Base-by-base conservation (phyloP, 2,797 vertebrate genomes). In the Fistularia commersonii region DNA sequence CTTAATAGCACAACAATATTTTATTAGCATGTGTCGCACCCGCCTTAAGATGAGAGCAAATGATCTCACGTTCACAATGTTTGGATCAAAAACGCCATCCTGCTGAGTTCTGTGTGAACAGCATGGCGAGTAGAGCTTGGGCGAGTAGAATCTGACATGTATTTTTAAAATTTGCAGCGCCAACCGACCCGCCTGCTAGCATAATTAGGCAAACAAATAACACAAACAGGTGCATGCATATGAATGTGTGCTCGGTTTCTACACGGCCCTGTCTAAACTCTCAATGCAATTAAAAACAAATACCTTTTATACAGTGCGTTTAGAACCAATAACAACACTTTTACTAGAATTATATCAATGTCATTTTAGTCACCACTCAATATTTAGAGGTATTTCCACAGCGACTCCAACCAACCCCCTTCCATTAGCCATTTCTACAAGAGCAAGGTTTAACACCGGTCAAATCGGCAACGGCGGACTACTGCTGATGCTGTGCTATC, bases 51-150 rank as follows among this genome's bases (percentile, higher is more conserved):
- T 35, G 36, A 58, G 38, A 38, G 41, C 36, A 47, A 57, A 45
- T 35, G 15, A 57, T 57, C 55, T 39, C 7, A 32, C 36, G 34
- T 41, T 51, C 14, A 46, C 66, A 39, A 51, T 45, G 48, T 47
- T 3, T 50, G 74, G 68, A 80, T 81, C 60, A 82, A 53, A 67
- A 41, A 57, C 66, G 36, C 64, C 51, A 15, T 45, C 52, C 66
- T 45, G 66, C 41, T 7, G 62, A 65, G 59, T 46, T 31, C 6
- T 72, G 65, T 78, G 55, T 70, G 79, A 72, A 76, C 76, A 83
- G 42, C 70, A 66, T 77, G 77, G 72, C 75, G 79, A 79, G 61
- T 77, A 83, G 77, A 82, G 58, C 69, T 82, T 70, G 54, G 63
- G 37, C 37, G 33, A 37, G 32, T 48, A 13, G 54, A 80, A 66